phyloP scores from a whole-genome alignment of 2,113 vertebrate species.

The Pitta sordida region DNA sequence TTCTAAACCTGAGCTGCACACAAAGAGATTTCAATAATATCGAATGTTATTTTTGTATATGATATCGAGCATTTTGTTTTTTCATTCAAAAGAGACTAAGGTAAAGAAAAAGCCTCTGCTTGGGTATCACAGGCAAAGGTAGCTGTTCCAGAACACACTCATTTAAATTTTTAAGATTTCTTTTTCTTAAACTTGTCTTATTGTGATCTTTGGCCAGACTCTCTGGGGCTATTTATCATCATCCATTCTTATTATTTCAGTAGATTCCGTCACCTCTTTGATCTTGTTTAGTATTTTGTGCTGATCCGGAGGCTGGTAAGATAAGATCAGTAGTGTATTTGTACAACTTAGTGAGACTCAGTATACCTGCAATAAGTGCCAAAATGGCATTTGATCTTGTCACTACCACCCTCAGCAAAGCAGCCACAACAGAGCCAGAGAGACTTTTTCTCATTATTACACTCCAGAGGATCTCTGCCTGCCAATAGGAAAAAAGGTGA shows the following conservation, averaged over 20 bases:
- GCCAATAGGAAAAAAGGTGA: slow-evolving; percentile 55
- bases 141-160: not conserved
- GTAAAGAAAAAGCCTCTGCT: not conserved
- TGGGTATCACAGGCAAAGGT: not conserved
- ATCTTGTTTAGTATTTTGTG: slow-evolving; percentile 10
- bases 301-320: not conserved
- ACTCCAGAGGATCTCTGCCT: slow-evolving; percentile 26
- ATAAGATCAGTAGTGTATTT: slow-evolving; percentile 41
- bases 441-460: slow-evolving; percentile 28
- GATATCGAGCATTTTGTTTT: not conserved
- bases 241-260: slow-evolving; percentile 49
- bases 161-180: not conserved
- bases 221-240: not conserved
- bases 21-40: not conserved
- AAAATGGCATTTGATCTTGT: slow-evolving; percentile 62
- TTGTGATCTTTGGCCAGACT: not conserved
- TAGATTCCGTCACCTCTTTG: slow-evolving; percentile 39
- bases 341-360: slow-evolving; percentile 53
- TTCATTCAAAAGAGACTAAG: not conserved
- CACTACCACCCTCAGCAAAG: slow-evolving; percentile 45
- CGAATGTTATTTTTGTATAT: not conserved
- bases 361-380: slow-evolving; percentile 21
- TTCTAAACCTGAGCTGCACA: not conserved
- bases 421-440: slow-evolving; percentile 44
- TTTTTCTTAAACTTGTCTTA: not conserved